Conservation (phyloP, 1,140 invertebrate species). For the Drosophila tsacasi region DNA sequence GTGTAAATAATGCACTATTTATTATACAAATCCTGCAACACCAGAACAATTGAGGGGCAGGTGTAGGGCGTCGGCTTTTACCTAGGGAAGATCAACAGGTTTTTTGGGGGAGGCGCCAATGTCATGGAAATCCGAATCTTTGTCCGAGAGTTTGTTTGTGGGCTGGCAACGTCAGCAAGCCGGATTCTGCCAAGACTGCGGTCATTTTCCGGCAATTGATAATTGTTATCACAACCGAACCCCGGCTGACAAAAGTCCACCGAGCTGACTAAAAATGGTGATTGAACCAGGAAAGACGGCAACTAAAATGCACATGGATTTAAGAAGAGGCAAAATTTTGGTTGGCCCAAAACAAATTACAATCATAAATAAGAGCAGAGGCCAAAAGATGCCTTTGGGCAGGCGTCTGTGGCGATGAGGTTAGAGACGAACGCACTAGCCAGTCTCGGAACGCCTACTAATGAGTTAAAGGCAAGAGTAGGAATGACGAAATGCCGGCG, state of each 20-base stretch:
- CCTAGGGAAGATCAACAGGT: constrained; percentile 33
- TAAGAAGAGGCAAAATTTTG: background rate
- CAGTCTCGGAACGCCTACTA: background rate
- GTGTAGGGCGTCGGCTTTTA: constrained; percentile 9
- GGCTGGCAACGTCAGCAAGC: constrained; percentile 66
- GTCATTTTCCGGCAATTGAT: constrained; percentile 20
- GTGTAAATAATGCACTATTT: constrained; percentile 7
- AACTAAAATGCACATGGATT: background rate
- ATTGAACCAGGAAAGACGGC: too few species aligned
- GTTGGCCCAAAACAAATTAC: background rate
- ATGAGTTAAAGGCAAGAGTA: constrained; percentile 1
- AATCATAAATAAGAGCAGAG: constrained; percentile 14
- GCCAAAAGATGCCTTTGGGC: background rate
- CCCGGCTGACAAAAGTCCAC: constrained; percentile 17
- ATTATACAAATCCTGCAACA: background rate
- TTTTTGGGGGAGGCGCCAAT: constrained; percentile 11
- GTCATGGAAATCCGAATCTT: background rate
- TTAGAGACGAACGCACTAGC: constrained; percentile 64
- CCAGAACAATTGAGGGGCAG: background rate
- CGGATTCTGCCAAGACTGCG: constrained; percentile 9
- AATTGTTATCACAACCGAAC: constrained; percentile 40
- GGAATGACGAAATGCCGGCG: constrained; percentile 10
- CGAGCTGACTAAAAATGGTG: constrained; percentile 8
- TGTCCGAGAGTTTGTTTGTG: constrained; percentile 9
- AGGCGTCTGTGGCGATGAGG: constrained; percentile 51